Percentiles rank a stretch among this genome's conserved stretches.
phyloP scores from a whole-genome alignment of 2,113 vertebrate genomes.

The Electrona antarctica region DNA sequence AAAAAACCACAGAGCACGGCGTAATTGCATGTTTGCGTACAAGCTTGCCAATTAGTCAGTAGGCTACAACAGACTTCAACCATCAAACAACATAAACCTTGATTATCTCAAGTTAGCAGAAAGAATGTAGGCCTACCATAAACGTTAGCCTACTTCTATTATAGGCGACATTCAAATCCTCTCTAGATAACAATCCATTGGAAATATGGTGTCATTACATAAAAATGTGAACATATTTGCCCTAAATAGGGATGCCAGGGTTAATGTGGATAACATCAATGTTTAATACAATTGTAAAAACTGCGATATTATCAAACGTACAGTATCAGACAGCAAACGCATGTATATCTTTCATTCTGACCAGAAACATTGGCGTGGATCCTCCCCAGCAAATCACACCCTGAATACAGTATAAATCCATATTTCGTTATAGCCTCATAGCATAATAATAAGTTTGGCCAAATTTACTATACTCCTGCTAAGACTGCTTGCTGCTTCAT shows the following conservation, averaged over 20 bases:
- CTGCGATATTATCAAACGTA: too few relatives aligned
- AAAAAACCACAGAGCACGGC: slow-evolving; percentile 18
- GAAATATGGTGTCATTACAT: slow-evolving; percentile 33
- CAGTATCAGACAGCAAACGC: too few relatives aligned
- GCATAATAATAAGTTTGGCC: too few relatives aligned
- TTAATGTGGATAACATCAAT: too few relatives aligned
- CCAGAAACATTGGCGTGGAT: too few relatives aligned
- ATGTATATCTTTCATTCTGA: too few relatives aligned
- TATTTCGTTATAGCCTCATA: background rate
- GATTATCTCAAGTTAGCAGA: slow-evolving; percentile 43
- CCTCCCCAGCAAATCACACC: too few relatives aligned
- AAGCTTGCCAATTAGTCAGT: slow-evolving; percentile 29
- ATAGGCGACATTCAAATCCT: slow-evolving; percentile 50
- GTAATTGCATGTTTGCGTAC: slow-evolving; percentile 14
- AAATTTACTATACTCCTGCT: too few relatives aligned
- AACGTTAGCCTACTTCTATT: slow-evolving; percentile 16
- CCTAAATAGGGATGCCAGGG: too few relatives aligned
- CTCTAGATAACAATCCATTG: slow-evolving; percentile 16
- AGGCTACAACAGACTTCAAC: slow-evolving; percentile 8
- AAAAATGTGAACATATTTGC: too few relatives aligned
- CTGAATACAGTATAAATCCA: slow-evolving; percentile 3
- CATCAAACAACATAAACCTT: slow-evolving; percentile 20
- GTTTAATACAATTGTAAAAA: too few relatives aligned
- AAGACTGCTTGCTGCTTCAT: too few relatives aligned
- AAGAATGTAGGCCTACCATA: slow-evolving; percentile 50